Conservation (phyloP, 2,888 invertebrate species). For the Boloria euphrosyne region DNA sequence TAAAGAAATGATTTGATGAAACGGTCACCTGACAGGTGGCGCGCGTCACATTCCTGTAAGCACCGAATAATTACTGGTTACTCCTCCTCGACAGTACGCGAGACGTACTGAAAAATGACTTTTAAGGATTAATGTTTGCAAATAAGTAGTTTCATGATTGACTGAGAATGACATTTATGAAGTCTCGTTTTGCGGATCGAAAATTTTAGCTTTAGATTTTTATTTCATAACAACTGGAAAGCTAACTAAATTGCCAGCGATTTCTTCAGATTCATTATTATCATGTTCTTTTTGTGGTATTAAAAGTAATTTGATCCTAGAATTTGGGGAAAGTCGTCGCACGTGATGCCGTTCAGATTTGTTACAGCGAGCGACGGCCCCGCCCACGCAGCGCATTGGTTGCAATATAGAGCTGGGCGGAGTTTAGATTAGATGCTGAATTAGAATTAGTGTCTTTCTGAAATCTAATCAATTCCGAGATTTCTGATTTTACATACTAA, state of each 20-base stretch:
- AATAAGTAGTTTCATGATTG: conserved; percentile 65
- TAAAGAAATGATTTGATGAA: conserved; percentile 82
- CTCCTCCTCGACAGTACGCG: conserved; percentile 60
- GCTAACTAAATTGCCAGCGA: background rate
- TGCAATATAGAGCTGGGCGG: conserved; percentile 69
- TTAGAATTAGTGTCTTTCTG: conserved; percentile 60
- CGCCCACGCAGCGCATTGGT: conserved; percentile 74
- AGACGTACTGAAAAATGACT: conserved; percentile 73
- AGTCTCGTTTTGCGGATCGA: conserved; percentile 27
- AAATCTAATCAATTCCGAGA: conserved; percentile 5
- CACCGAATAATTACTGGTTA: conserved; percentile 73
- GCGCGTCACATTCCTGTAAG: conserved; percentile 68
- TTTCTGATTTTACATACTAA: background rate
- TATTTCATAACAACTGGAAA: background rate
- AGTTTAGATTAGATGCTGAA: conserved; percentile 72
- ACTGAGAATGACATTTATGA: conserved; percentile 61
- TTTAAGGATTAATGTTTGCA: conserved; percentile 74
- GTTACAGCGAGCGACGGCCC: conserved; percentile 54
- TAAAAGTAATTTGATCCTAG: conserved; percentile 21
- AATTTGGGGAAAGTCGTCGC: conserved; percentile 39
- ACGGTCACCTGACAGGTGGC: conserved; percentile 79
- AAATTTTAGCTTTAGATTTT: conserved; percentile 7
- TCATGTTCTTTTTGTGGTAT: background rate
- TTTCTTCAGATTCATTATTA: background rate
- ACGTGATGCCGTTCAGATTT: conserved; percentile 63